phyloP scores from a whole-genome alignment of 1,140 invertebrate genomes.

The Bombus balteatus region DNA sequence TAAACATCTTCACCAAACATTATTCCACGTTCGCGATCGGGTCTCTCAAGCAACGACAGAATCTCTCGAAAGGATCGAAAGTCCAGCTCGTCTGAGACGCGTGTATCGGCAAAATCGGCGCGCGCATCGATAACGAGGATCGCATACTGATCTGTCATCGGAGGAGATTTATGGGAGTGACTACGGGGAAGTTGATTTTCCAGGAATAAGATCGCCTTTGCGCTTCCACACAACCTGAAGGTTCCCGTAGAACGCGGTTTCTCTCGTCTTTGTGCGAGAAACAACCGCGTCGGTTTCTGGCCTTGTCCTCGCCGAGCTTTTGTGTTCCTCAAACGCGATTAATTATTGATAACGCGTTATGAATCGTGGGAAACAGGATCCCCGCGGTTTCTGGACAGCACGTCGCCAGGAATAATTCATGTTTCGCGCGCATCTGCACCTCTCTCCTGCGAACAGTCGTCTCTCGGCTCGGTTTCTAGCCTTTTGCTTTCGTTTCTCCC shows the following conservation, averaged over 20 bases:
- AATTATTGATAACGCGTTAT: constrained; percentile 71
- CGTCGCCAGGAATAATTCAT: constrained; percentile 71
- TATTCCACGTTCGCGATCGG: constrained; percentile 19
- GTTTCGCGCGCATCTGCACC: constrained; percentile 54
- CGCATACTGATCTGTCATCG: constrained; percentile 58
- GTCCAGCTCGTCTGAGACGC: not conserved
- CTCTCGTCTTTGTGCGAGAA: constrained; percentile 46
- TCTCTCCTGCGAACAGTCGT: constrained; percentile 2
- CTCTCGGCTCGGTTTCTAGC: not conserved
- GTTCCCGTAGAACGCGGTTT: not conserved
- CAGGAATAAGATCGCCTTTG: constrained; percentile 45
- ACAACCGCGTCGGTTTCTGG: not conserved
- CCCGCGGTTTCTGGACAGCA: constrained; percentile 61
- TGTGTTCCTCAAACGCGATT: constrained; percentile 62
- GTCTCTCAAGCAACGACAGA: not conserved
- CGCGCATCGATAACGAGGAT: constrained; percentile 37
- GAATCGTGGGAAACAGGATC: constrained; percentile 68
- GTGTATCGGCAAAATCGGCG: constrained; percentile 10
- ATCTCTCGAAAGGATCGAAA: constrained; percentile 6
- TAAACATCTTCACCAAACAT: constrained; percentile 1
- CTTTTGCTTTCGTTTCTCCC: constrained; percentile 25
- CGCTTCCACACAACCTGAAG: not conserved
- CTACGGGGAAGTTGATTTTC: constrained; percentile 48
- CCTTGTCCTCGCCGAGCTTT: constrained; percentile 34
- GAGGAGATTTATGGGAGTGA: constrained; percentile 52